Base-by-base conservation (phyloP, 2,113 vertebrate species). In the Scartelaos histophorus region DNA sequence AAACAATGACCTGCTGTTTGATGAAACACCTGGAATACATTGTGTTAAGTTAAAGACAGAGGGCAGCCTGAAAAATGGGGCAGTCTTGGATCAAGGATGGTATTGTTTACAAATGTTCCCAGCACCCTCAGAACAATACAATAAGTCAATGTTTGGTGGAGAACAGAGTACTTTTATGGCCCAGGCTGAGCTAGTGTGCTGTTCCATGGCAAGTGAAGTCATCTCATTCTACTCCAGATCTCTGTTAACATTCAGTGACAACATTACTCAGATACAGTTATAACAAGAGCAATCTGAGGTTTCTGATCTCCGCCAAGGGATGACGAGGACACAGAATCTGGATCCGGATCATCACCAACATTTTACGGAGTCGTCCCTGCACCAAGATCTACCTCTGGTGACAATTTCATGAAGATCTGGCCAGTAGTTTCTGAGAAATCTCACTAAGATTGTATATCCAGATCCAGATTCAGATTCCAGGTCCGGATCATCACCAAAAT, bases 81-180 rank as follows among this genome's bases (percentile, higher is more conserved):
- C 78, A 85, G 67, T 66, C 68, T 66, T 61, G 65, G 51, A 90
- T 91, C 84, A 93, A 88, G 73, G 85, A 87, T 67, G 75, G 74
- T 79, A 89, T 91, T 92, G 91, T 93, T 90, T 90, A 90, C 86
- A 86, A 87, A 90, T 82, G 75, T 89, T 90, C 75, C 88, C 56
- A 67, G 75, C 53, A 22, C 85, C 82, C 79, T 85, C 83, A 70
- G 79, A 88, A 80, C 76, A 87, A 85, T 71, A 93, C 90, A 92
- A 91, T 87, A 91, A 86, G 85, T 87, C 81, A 91, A 91, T 87
- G 87, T 87, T 90, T 85, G 22, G 69, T 69, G 16, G 76, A 85
- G 87, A 91, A 91, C 87, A 90, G 87, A 82, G 77, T 72, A 76
- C 53, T 82, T 90, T 92, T 92, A 86, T 91, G 66, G 70, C 16